Evolutionary conservation across 2,113 vertebrate genomes (phyloP), one percentile per base, ranked within the genome.

Genomic region (Grallaria varia): DNA sequence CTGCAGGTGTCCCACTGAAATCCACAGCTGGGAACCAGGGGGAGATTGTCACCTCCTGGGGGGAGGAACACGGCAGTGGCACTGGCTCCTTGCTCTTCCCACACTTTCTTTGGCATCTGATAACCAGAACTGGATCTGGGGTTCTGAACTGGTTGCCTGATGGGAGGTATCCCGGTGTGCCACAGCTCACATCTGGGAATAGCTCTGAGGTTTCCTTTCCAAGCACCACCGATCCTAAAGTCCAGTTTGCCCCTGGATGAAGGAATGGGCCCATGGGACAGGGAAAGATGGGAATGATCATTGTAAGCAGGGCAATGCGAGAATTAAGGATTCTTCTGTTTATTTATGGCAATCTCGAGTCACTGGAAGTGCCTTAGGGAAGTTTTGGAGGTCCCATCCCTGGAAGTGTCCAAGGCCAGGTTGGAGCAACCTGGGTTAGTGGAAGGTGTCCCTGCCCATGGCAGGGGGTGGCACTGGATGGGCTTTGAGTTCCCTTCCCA

Each of bases 1-100:
- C 66, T 62, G 82, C 92, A 92, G 53, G 56, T 87, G 73, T 72
- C 80, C 82, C 37, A 84, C n/a, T 23, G 15, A 73, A 79, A 37
- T 9, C 40, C 23, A 6, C 59, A 56, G 17, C 45, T 44, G 10
- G n/a, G n/a, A n/a, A n/a, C n/a, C n/a, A n/a, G n/a, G n/a, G n/a
- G n/a, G n/a, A n/a, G n/a, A n/a, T 79, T 79, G 52, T 18, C 77
- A 68, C 63, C 24, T 84, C n/a, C 69, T 84, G 74, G n/a, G 6
- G 9, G 20, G 20, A 9, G 45, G 45, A 47, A 45, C 44, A 4
- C 13, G 45, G 35, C 50, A 45, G 9, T 22, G 30, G 60, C 52
- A 35, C 24, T 28, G 30, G 14, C 42, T 71, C 16, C 55, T 68
- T 37, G 16, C 15, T 58, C 50, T 75, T 75, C 81, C 45, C 76